Evolutionary conservation across 2,888 invertebrate species (phyloP), one percentile per base, ranked within the genome.

Genomic region (Melangyna quadrimaculata): DNA sequence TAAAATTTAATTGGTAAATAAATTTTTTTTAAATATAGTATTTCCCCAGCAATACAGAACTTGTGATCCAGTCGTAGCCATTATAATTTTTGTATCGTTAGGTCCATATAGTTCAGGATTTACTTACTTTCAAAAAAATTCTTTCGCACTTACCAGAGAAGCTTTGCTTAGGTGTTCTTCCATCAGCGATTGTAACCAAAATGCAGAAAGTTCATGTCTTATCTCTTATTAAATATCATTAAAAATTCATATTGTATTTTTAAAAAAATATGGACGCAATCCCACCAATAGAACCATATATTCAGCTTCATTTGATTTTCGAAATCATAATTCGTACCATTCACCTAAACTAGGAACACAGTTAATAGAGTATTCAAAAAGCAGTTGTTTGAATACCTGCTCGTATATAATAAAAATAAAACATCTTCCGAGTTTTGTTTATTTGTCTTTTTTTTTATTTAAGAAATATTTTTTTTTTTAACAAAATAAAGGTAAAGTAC

Each of bases 401-500:
- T 14, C 24, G 14, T 51, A 24, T 24, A 24, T 14, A 78, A 72
- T 53, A 73, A 29, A 69, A 74, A n/a, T n/a, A 69, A 53, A 69
- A n/a, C 37, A 22, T 73, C 67, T 73, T 51, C 73, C 57, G 37
- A 29, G 27, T 48, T 45, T 43, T 67, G 40, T 69, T 45, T 43
- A 22, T 69, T 14, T 67, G 17, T 67, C 27, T 45, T 40, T 55
- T 75, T 57, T 53, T 71, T 77, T 43, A 10, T 22, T 19, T 35
- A 24, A 75, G n/a, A 48, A 37, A 45, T 63, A 22, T 45, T 35
- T n/a, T 51, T 65, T 67, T 55, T 69, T 32, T 37, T 17, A 55
- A 35, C 2, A n/a, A 37, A 45, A 45, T 24, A 22, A 37, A 4
- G 45, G 27, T 12, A 43, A 45, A 14, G 17, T 57, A 59, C 17